These are phyloP conservation scores for Hypotaenidia okinawae DNA, from an alignment of 2,797 vertebrate species.

Conservation along the genomic window DNA sequence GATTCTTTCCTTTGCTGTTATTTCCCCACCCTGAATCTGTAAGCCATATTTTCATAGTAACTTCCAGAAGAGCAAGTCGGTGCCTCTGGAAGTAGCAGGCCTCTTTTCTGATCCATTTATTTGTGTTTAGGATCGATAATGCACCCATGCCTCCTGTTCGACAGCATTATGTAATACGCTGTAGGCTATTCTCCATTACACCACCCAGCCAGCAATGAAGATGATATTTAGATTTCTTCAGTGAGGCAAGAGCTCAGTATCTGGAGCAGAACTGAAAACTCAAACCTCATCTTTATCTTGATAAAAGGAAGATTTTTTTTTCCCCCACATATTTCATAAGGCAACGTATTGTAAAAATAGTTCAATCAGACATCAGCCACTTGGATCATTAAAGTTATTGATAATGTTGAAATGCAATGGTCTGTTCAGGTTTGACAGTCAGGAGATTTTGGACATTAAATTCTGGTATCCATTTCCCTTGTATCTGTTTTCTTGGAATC, in stretches of 20 bases:
- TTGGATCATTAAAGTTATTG: not conserved
- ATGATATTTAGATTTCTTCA: conserved; percentile 26
- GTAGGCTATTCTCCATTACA: conserved; percentile 44
- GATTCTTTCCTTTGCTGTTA: not conserved
- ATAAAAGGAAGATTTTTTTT: not conserved
- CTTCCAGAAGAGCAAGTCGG: not conserved
- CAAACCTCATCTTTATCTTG: not conserved
- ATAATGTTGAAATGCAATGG: not conserved
- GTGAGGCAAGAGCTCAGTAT: conserved; percentile 51
- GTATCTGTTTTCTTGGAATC: not conserved
- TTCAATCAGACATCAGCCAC: not conserved
- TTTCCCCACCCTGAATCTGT: not conserved
- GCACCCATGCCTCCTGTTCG: not conserved
- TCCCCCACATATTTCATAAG: not conserved
- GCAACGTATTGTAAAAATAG: conserved; percentile 6
- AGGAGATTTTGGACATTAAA: not conserved
- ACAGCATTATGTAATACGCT: not conserved
- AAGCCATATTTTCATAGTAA: not conserved
- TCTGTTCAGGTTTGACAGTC: not conserved
- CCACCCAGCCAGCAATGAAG: conserved; percentile 20
- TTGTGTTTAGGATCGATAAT: not conserved
- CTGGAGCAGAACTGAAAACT: conserved; percentile 4
- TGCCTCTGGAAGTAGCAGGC: not conserved
- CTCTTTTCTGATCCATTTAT: not conserved
- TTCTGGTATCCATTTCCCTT: not conserved